A percentile compares a stretch with the other conserved stretches of the same genome.
These are phyloP conservation scores for Phaetusa simplex DNA, from an alignment of 2,113 vertebrate genomes.

Conservation along the genomic window DNA sequence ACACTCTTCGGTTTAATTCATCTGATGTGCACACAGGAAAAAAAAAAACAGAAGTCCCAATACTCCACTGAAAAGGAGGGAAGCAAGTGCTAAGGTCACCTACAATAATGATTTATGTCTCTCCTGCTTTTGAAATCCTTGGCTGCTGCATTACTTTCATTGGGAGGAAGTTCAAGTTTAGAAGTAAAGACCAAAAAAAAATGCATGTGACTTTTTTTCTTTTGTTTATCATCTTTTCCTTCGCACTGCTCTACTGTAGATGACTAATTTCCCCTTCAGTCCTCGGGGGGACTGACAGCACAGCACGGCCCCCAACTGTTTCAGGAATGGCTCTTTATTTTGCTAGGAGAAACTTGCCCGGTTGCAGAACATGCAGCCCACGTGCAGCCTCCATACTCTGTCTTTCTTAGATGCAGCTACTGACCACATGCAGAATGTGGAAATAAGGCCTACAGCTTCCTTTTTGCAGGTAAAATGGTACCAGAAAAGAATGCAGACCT, in stretches of 20 bases:
- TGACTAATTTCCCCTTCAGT: conserved; percentile 1
- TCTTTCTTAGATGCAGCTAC: not conserved
- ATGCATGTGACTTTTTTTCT: not conserved
- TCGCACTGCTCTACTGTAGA: not conserved
- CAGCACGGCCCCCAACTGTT: not conserved
- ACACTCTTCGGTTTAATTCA: not conserved
- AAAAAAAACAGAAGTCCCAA: not conserved
- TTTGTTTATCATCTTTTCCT: not conserved
- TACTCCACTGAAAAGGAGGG: not conserved
- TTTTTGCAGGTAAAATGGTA: not conserved
- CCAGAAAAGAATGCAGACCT: not conserved
- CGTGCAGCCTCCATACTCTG: accelerated
- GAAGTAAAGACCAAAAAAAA: not conserved
- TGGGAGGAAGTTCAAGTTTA: not conserved
- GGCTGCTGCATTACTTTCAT: not conserved
- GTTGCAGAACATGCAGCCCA: not conserved
- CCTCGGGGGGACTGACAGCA: not conserved
- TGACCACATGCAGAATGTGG: not conserved
- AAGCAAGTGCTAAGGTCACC: not conserved
- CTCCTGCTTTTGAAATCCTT: not conserved
- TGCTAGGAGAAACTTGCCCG: not conserved
- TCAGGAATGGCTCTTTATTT: not conserved
- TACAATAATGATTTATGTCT: not conserved
- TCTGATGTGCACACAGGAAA: not conserved
- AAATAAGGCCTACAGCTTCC: not conserved